phyloP scores from a whole-genome alignment of 2,888 invertebrate species.

The Scrobipalpa atriplicella region DNA sequence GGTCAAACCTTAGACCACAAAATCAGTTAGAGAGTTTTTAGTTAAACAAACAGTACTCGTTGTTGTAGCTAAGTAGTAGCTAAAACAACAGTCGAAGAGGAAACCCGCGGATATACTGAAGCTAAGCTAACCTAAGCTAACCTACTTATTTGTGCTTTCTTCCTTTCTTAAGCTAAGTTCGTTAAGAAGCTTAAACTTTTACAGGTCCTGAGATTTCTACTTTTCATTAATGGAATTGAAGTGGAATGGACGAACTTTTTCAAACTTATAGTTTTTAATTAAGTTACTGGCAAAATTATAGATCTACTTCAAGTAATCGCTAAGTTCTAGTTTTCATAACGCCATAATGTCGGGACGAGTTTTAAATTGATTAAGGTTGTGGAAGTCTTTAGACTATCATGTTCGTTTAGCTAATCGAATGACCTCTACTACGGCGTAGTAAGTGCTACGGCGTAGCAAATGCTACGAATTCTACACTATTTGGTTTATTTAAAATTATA shows the following conservation, averaged over 20 bases:
- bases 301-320: too few relatives aligned
- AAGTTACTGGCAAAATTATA: background rate
- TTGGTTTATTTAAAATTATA: too few relatives aligned
- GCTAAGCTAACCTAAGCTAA: background rate
- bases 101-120: background rate
- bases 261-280: background rate
- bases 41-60: background rate
- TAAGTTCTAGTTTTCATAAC: too few relatives aligned
- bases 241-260: background rate
- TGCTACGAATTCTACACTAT: background rate
- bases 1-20: too few relatives aligned
- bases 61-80: background rate
- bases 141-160: conserved; percentile 5
- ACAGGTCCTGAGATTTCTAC: background rate
- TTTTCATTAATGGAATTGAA: conserved; percentile 5
- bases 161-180: background rate
- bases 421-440: conserved; percentile 8
- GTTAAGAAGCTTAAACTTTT: conserved; percentile 9
- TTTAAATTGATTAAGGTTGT: too few relatives aligned
- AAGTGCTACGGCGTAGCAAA: background rate
- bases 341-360: too few relatives aligned
- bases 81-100: background rate
- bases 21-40: background rate
- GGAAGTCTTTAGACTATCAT: too few relatives aligned
- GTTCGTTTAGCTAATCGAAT: background rate